Conservation (phyloP, 2,797 vertebrate species). For the Cygnus olor region DNA sequence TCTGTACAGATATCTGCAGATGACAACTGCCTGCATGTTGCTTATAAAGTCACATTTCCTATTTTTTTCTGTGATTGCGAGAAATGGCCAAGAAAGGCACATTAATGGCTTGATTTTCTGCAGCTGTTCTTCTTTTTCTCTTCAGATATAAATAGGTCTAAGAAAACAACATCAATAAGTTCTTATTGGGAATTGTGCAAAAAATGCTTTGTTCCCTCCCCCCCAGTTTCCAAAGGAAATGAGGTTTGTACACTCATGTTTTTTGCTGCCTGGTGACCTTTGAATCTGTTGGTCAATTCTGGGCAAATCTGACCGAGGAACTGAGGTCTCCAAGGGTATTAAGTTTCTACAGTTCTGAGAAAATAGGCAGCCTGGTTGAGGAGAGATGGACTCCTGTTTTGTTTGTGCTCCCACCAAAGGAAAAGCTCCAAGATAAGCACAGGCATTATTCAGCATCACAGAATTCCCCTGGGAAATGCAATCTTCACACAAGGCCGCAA, state of each 20-base stretch:
- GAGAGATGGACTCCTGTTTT: background rate
- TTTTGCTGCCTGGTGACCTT: conserved; percentile 35
- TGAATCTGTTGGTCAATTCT: conserved; percentile 41
- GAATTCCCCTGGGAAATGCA: background rate
- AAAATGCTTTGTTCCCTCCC: conserved; percentile 26
- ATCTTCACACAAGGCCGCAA: background rate
- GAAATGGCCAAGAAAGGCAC: conserved; percentile 35
- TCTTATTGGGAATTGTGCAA: conserved; percentile 53
- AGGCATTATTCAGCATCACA: background rate
- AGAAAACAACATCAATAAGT: conserved; percentile 42
- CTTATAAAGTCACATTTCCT: background rate
- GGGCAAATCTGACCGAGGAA: background rate
- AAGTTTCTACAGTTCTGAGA: background rate
- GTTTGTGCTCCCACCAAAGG: background rate
- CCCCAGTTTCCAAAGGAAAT: conserved; percentile 47
- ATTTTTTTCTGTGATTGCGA: background rate
- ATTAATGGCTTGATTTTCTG: conserved; percentile 53
- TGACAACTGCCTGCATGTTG: background rate
- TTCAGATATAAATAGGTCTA: conserved; percentile 52
- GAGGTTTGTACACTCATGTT: conserved; percentile 38
- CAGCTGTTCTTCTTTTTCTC: conserved; percentile 55
- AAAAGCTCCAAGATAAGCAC: background rate
- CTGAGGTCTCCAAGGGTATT: background rate
- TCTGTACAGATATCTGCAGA: background rate
- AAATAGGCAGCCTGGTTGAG: conserved; percentile 15